Evolutionary conservation across 2,888 invertebrate species (phyloP), one percentile per base, ranked within the genome.

Genomic region (Coecobrya sp.): DNA sequence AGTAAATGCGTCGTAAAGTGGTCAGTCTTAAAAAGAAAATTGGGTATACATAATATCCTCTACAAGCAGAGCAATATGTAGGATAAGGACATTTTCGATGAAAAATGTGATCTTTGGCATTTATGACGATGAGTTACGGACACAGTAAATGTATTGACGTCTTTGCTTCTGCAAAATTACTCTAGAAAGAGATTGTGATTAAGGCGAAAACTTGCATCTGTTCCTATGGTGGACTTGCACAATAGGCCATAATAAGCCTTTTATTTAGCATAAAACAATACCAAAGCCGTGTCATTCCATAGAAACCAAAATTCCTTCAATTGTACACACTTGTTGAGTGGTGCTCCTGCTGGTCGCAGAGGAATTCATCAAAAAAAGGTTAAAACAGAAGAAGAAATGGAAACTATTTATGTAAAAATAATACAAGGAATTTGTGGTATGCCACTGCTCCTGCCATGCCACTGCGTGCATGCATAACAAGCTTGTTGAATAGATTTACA

Each of bases 341-440:
- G 82, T 82, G 82, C 82, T 82, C 82, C 82, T 82, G 82, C 82
- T 82, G 82, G 22, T 82, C 62, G n/a, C 22, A n/a, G n/a, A n/a
- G 82, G 62, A 82, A 82, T 82, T 82, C 82, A 62, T 82, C 59
- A 36, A 42, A 82, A 81, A 81, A 62, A 62, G 82, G 82, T 82
- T 88, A 88, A 88, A 88, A 87, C 59, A 87, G 30, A 86, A 87
- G 70, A 68, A 65, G 22, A n/a, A n/a, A n/a, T 3, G 19, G 27
- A 76, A 27, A 30, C 19, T 68, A 62, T 85, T 65, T 79, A 62
- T 86, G 70, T 76, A 45, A 59, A 85, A 85, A 70, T 19, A 81
- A 89, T 27, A 84, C 8, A 1, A 89, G 45, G 89, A 89, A 89
- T 89, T 59, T 89, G n/a, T 85, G 89, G 89, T 85, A 89, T 89